Percentiles rank a stretch among this genome's conserved stretches.
Evolutionary conservation across 2,797 vertebrate genomes (phyloP).

Genomic region (Myotis findleyi): DNA sequence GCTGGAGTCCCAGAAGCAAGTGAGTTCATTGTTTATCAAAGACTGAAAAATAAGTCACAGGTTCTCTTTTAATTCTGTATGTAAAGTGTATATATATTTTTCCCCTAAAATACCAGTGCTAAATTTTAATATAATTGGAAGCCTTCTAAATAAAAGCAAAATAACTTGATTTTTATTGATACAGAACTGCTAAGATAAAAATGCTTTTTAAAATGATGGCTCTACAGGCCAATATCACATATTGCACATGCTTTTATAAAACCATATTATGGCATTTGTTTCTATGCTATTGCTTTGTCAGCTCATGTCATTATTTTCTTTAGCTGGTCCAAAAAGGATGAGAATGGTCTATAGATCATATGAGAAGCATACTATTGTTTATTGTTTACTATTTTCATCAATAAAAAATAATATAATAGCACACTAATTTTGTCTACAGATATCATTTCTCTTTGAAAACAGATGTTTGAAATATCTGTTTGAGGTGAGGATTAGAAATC

Average conservation of each 20-base stretch:
- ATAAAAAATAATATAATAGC: neutral
- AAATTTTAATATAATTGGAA: neutral
- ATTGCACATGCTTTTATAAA: neutral
- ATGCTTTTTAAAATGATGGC: neutral
- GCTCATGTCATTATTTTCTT: neutral
- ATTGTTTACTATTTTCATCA: neutral
- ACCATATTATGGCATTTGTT: neutral
- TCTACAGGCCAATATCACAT: neutral
- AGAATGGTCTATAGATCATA: neutral
- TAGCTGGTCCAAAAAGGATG: neutral
- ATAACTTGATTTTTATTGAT: neutral
- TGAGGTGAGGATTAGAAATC: neutral
- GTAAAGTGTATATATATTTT: neutral
- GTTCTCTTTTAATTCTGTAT: conserved; percentile 3
- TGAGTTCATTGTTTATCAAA: neutral
- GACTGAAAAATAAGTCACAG: conserved; percentile 18
- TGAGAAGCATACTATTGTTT: neutral
- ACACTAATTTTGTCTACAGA: neutral
- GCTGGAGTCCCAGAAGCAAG: conserved; percentile 54
- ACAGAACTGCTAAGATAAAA: neutral
- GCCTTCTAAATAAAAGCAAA: neutral
- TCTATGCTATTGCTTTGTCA: neutral
- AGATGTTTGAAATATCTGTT: neutral
- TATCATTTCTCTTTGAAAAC: neutral
- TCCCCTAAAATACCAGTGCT: neutral